Evolutionary conservation across 2,113 vertebrate species (phyloP).

Genomic region (Rhegmatorhina hoffmannsi): DNA sequence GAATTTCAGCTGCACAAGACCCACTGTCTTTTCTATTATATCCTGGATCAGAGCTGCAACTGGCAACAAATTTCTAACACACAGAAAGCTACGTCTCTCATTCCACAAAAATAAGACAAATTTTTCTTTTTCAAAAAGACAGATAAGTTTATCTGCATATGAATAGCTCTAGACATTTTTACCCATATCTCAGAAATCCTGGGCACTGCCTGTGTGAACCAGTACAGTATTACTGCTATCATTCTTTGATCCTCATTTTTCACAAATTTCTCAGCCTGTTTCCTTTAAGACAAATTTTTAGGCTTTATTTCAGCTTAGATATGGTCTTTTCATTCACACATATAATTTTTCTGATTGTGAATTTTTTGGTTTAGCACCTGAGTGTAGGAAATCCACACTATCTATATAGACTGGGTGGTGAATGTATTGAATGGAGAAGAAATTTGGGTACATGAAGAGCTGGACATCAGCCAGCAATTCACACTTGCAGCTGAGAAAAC

Average conservation of each 20-base stretch:
- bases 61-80: neutral
- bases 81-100: neutral
- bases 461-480: neutral
- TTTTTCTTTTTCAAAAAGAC: neutral
- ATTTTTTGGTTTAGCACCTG: neutral
- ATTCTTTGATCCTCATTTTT: neutral
- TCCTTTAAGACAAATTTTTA: neutral
- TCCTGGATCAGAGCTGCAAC: neutral
- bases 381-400: neutral
- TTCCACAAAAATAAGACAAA: neutral
- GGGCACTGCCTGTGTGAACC: rapidly evolving
- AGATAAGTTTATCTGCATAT: neutral
- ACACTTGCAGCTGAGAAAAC: neutral
- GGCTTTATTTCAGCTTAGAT: neutral
- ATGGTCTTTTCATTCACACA: neutral
- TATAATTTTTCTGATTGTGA: neutral
- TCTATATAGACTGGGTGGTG: neutral
- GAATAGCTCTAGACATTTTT: neutral
- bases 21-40: neutral
- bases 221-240: neutral
- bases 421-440: neutral
- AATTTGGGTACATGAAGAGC: neutral
- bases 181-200: neutral
- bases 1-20: neutral
- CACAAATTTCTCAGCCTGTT: neutral